A percentile compares a stretch with the other conserved stretches of the same genome.
Conservation (phyloP, 2,113 vertebrate genomes). For the Hemiscyllium ocellatum region DNA sequence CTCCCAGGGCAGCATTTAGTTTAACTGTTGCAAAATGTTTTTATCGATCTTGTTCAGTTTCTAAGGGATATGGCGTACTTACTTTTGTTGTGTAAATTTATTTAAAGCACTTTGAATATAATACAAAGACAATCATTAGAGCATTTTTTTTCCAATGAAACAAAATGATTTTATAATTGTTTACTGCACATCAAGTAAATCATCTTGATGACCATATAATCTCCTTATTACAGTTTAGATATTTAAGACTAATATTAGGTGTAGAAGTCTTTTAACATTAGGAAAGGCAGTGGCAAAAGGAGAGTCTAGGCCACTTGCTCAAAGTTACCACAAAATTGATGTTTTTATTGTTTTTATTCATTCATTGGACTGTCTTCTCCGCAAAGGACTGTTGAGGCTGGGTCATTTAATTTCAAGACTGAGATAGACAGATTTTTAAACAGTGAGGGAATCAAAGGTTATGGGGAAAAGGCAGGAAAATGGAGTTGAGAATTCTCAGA, state of each 20-base stretch:
- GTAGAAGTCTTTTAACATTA: background rate
- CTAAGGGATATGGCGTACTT: background rate
- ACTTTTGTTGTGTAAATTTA: background rate
- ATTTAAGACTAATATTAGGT: background rate
- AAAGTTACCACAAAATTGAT: background rate
- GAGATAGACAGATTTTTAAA: no score
- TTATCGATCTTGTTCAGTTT: background rate
- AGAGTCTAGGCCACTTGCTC: background rate
- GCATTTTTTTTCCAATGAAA: background rate
- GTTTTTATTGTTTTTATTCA: background rate
- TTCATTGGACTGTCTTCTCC: no score
- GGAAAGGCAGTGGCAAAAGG: background rate
- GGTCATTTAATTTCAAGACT: no score
- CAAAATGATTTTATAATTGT: constrained; percentile 1
- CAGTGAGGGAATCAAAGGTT: no score
- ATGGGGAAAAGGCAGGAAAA: no score
- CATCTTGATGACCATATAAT: background rate
- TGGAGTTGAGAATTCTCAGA: no score
- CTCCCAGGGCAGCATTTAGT: background rate
- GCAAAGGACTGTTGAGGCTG: no score
- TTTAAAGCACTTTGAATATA: background rate
- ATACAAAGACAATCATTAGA: background rate
- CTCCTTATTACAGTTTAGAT: background rate
- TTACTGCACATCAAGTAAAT: background rate
- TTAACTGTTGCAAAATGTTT: background rate